These are phyloP conservation scores for Tipula helvola DNA, from an alignment of 2,888 invertebrate species.

Conservation along the genomic window DNA sequence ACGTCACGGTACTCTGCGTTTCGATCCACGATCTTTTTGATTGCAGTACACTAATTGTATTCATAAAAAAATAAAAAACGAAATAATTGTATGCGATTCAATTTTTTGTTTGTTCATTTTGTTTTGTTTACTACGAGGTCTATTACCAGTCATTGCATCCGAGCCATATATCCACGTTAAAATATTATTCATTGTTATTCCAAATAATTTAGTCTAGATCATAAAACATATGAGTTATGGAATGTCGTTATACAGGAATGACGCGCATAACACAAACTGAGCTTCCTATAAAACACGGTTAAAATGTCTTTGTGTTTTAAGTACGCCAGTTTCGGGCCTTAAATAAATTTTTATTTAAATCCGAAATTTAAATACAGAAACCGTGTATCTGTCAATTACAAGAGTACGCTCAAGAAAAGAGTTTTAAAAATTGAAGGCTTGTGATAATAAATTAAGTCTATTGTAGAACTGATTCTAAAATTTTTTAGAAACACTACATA, in stretches of 20 bases:
- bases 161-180: neutral
- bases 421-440: too few species aligned
- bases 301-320: too few species aligned
- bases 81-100: neutral
- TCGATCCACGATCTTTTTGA: neutral
- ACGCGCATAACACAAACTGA: neutral
- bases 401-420: too few species aligned
- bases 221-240: neutral
- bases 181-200: neutral
- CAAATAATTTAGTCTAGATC: neutral
- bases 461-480: too few species aligned
- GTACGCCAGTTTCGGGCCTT: too few species aligned
- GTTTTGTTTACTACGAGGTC: neutral
- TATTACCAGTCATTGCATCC: neutral
- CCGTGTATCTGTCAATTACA: too few species aligned
- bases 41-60: neutral
- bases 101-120: neutral
- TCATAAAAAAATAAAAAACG: neutral
- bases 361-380: too few species aligned
- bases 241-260: neutral
- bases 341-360: too few species aligned
- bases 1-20: neutral
- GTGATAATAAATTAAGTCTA: too few species aligned
- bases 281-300: too few species aligned
- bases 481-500: too few species aligned